Percentiles rank a stretch among this genome's conserved stretches.
Evolutionary conservation across 2,888 invertebrate species (phyloP).

Genomic region (Macaria liturata): DNA sequence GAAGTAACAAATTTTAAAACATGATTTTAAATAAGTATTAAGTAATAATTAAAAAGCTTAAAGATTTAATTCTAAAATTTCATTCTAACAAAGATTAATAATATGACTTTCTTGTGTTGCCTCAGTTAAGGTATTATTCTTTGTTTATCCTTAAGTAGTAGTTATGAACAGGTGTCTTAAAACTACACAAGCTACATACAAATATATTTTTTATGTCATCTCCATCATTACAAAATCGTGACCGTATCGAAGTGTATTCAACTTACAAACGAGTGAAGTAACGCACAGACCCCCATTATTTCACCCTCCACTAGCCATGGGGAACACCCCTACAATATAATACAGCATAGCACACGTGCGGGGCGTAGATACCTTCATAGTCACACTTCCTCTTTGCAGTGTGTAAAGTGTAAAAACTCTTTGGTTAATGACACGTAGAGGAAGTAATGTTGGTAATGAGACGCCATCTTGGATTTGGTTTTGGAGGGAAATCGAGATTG

Average conservation of each 20-base stretch:
- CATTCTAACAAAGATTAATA: no score
- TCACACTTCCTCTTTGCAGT: background rate
- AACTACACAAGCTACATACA: no score
- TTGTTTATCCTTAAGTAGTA: no score
- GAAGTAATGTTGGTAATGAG: background rate
- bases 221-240: background rate
- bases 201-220: no score
- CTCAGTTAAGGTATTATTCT: no score
- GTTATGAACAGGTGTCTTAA: no score
- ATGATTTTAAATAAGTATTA: no score
- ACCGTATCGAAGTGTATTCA: background rate
- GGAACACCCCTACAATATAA: conserved; percentile 5
- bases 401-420: background rate
- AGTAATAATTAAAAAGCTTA: no score
- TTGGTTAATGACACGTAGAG: conserved; percentile 3
- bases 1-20: no score
- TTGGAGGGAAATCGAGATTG: background rate
- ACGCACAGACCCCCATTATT: conserved; percentile 17
- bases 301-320: conserved; percentile 9
- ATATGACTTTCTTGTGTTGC: no score
- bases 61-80: no score
- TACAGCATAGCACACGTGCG: background rate
- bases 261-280: background rate
- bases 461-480: background rate
- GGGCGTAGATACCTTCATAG: background rate